These are phyloP conservation scores for Phengaris alcon DNA, from an alignment of 2,888 invertebrate species.

Conservation along the genomic window DNA sequence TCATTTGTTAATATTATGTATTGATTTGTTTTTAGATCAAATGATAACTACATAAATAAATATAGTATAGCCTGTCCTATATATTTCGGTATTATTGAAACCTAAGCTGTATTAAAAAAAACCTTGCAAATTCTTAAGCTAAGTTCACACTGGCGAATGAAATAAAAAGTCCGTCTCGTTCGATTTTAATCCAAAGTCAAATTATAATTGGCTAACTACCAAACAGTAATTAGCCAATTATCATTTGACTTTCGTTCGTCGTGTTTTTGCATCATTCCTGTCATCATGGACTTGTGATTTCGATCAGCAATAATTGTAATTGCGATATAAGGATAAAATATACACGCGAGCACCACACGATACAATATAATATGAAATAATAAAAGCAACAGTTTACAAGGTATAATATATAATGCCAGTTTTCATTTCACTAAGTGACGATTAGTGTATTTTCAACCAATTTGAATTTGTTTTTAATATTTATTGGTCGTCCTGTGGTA, in stretches of 20 bases:
- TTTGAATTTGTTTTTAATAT: neutral
- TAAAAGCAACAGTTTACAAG: neutral
- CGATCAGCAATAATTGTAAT: conserved; percentile 16
- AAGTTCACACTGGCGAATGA: neutral
- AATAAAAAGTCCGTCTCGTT: neutral
- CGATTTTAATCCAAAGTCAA: neutral
- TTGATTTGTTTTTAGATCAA: no score
- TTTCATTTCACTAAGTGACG: conserved; percentile 9
- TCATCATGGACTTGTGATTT: conserved; percentile 27
- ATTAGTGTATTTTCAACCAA: neutral
- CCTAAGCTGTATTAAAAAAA: neutral
- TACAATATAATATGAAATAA: neutral
- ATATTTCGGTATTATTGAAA: no score
- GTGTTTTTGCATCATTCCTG: conserved; percentile 22
- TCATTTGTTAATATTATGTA: no score
- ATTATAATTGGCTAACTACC: neutral
- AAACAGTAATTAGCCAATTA: neutral
- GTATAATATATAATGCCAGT: conserved; percentile 2
- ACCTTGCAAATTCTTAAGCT: neutral
- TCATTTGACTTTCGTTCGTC: neutral
- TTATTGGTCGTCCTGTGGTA: no score
- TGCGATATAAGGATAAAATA: conserved; percentile 23
- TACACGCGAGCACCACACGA: conserved; percentile 18
- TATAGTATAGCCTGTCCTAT: no score
- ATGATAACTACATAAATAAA: no score